Conservation (phyloP, 2,113 vertebrate species). For the Paracanthobrama guichenoti region DNA sequence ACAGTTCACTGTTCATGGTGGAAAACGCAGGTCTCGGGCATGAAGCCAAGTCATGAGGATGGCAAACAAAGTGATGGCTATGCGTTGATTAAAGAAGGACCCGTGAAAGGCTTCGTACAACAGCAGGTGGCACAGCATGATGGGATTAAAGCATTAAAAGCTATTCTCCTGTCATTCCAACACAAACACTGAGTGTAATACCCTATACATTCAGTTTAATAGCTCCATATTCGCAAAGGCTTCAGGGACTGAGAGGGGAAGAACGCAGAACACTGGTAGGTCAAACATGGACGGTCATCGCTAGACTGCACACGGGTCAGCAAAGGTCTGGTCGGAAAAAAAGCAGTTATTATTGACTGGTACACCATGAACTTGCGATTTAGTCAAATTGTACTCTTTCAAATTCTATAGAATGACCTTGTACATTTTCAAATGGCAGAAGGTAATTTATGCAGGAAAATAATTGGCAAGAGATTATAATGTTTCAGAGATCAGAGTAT, state of each 20-base stretch:
- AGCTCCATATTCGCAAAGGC: neutral
- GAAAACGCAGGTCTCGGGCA: slow-evolving; percentile 53
- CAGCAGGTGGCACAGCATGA: slow-evolving; percentile 44
- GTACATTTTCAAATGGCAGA: neutral
- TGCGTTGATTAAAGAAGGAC: slow-evolving; percentile 26
- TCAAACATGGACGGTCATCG: neutral
- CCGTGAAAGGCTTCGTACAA: slow-evolving; percentile 16
- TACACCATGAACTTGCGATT: neutral
- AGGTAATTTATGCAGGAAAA: slow-evolving; percentile 8
- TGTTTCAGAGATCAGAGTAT: slow-evolving; percentile 4
- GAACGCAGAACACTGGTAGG: neutral
- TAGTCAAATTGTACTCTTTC: neutral
- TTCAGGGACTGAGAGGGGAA: neutral
- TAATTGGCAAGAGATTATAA: slow-evolving; percentile 22
- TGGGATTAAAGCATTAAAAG: slow-evolving; percentile 49
- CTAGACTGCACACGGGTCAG: neutral
- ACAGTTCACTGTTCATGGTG: slow-evolving; percentile 49
- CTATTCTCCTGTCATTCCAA: slow-evolving; percentile 49
- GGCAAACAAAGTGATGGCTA: slow-evolving; percentile 40
- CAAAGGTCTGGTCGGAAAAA: neutral
- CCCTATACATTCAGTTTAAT: slow-evolving; percentile 18
- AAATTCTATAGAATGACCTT: neutral
- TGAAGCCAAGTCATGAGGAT: slow-evolving; percentile 48
- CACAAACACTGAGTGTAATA: slow-evolving; percentile 44
- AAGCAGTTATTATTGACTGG: neutral